These are phyloP conservation scores for Menura novaehollandiae DNA, from an alignment of 2,113 vertebrate species.

Conservation along the genomic window DNA sequence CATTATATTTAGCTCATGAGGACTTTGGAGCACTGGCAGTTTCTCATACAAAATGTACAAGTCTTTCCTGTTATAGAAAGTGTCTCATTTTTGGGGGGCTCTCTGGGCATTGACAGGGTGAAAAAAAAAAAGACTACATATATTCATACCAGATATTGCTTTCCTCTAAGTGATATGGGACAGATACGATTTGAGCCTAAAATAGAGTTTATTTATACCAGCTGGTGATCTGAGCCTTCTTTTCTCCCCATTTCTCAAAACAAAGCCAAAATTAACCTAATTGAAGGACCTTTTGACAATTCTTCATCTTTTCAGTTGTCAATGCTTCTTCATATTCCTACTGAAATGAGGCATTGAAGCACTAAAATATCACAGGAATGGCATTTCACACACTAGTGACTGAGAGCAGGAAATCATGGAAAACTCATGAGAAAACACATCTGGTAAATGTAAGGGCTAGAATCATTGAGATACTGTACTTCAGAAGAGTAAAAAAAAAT, in stretches of 20 bases:
- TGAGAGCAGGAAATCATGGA: not conserved
- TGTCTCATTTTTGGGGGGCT: not conserved
- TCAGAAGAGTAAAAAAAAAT: not conserved
- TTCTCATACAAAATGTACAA: not conserved
- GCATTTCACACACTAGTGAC: not conserved
- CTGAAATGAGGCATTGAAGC: not conserved
- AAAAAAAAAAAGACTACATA: not conserved
- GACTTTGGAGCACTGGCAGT: not conserved
- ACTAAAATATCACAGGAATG: not conserved
- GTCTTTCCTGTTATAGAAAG: not conserved
- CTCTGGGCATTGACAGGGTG: not conserved
- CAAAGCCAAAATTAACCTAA: not conserved
- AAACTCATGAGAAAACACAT: not conserved
- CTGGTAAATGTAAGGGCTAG: not conserved
- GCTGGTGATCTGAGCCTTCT: not conserved
- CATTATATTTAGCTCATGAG: not conserved
- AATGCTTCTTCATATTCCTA: not conserved
- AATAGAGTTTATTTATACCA: constrained; percentile 2
- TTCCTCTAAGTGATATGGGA: not conserved
- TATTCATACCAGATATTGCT: not conserved
- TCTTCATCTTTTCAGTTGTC: not conserved
- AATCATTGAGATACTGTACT: not conserved
- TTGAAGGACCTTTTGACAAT: not conserved
- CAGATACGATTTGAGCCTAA: not conserved
- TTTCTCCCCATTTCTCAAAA: not conserved